Percentiles rank a stretch among this genome's conserved stretches.
Evolutionary conservation across 2,797 vertebrate species (phyloP).

Genomic region (Stomatorhinus walkeri): DNA sequence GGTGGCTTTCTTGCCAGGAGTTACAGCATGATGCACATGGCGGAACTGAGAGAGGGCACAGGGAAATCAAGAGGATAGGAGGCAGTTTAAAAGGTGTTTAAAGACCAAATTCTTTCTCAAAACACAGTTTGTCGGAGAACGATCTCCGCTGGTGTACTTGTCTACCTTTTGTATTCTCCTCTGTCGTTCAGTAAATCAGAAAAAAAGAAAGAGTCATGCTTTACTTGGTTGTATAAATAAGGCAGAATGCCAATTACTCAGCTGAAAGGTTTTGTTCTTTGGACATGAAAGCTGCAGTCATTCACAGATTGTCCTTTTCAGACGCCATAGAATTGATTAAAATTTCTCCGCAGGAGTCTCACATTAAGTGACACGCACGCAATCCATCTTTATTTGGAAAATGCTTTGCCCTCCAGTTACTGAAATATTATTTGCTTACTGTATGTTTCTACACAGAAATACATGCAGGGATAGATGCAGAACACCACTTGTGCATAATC

Average conservation of each 20-base stretch:
- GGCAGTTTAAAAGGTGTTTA: background rate
- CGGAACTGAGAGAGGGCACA: background rate
- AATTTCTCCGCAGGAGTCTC: background rate
- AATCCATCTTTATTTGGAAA: background rate
- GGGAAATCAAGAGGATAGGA: background rate
- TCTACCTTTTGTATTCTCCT: background rate
- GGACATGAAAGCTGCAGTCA: slow-evolving; percentile 3
- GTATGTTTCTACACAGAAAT: background rate
- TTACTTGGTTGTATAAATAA: slow-evolving; percentile 16
- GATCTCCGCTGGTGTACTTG: background rate
- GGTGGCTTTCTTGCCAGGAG: background rate
- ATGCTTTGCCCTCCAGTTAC: background rate
- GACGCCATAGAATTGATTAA: slow-evolving; percentile 6
- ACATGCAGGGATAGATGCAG: background rate
- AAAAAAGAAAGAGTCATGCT: background rate
- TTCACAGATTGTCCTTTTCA: slow-evolving; percentile 15
- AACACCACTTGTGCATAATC: background rate
- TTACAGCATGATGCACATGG: slow-evolving; percentile 1
- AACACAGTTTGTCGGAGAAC: background rate
- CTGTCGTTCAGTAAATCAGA: background rate
- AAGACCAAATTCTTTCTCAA: background rate
- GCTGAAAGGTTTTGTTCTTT: slow-evolving; percentile 20
- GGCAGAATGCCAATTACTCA: slow-evolving; percentile 16
- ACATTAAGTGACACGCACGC: background rate
- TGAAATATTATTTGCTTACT: background rate